These are phyloP conservation scores for Calameuta filiformis DNA, from an alignment of 2,888 invertebrate genomes.

Conservation along the genomic window DNA sequence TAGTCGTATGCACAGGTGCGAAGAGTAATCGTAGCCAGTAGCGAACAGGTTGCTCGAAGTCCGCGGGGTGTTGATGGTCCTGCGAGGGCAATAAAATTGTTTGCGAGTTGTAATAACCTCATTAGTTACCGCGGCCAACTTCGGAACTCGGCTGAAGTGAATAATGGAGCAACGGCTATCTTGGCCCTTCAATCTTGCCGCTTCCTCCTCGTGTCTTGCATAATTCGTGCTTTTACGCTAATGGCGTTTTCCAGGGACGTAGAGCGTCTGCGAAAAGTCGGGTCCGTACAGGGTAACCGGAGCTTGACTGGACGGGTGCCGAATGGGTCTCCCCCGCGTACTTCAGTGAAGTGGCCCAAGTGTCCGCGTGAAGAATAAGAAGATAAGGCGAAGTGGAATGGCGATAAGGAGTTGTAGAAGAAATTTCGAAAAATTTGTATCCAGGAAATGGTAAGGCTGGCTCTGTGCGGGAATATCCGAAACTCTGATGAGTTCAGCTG, in stretches of 20 bases:
- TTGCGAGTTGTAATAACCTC: slow-evolving; percentile 24
- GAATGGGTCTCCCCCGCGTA: background rate
- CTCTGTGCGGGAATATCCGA: slow-evolving; percentile 39
- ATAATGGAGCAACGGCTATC: slow-evolving; percentile 20
- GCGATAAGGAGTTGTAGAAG: background rate
- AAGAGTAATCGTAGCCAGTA: background rate
- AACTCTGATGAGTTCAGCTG: slow-evolving; percentile 47
- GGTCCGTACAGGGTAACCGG: background rate
- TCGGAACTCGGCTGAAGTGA: slow-evolving; percentile 16
- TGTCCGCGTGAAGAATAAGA: background rate
- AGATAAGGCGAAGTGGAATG: background rate
- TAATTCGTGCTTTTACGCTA: slow-evolving; percentile 6
- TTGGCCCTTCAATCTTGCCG: slow-evolving; percentile 19
- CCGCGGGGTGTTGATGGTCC: slow-evolving; percentile 19
- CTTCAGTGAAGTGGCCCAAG: background rate
- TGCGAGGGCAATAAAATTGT: slow-evolving; percentile 22
- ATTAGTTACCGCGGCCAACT: slow-evolving; percentile 19
- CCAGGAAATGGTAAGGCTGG: background rate
- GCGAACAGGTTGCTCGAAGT: background rate
- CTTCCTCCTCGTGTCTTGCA: slow-evolving; percentile 8
- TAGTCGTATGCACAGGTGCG: background rate
- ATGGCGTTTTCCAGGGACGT: slow-evolving; percentile 7
- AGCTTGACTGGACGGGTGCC: background rate
- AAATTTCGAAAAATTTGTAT: background rate
- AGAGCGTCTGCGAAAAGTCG: background rate